Base-by-base conservation (phyloP, 2,888 invertebrate genomes). In the Stratiomys singularior region DNA sequence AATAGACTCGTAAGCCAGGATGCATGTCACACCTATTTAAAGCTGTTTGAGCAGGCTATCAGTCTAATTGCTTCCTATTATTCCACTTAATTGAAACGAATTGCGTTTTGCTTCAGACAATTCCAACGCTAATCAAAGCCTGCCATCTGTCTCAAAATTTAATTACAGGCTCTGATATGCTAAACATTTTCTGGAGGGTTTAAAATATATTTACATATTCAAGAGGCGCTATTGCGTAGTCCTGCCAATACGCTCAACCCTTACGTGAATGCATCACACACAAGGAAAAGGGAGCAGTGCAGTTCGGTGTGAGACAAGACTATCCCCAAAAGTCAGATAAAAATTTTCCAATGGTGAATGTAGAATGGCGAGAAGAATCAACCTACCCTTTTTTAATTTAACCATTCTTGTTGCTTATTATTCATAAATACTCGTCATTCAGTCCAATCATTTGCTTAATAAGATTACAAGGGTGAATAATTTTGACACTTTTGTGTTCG, bases 401-500 rank as follows among this genome's bases (percentile, higher is more conserved):
- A 46, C 15, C 47, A 25, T 13, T n/a, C n/a, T 25, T 5, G 47
- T 44, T 47, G 37, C 46, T 69, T 69, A 47, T 44, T 69, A 69
- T 69, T 46, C 47, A 69, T 69, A 69, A 69, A 69, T 69, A 47
- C 27, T 23, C 23, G 46, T 18, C 46, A 25, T 69, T 46, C 21
- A 46, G 7, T 46, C 69, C 69, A 69, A 69, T 69, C 69, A 69
- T 69, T 69, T 15, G 47, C 27, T 23, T 69, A 69, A 69, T 69
- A 23, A 27, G 15, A 69, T 69, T 69, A 46, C 69, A 47, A 69
- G 69, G 69, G 69, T 69, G 47, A 69, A 47, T 47, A 47, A 47
- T 69, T 69, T 46, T 25, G 27, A 66, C 37, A 37, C 9, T 37
- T 3, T 37, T 37, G 9, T 37, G 37, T 37, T 37, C 37, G 9